A percentile compares a stretch with the other conserved stretches of the same genome.
Evolutionary conservation across 2,113 vertebrate genomes (phyloP).

Genomic region (Tursiops truncatus): DNA sequence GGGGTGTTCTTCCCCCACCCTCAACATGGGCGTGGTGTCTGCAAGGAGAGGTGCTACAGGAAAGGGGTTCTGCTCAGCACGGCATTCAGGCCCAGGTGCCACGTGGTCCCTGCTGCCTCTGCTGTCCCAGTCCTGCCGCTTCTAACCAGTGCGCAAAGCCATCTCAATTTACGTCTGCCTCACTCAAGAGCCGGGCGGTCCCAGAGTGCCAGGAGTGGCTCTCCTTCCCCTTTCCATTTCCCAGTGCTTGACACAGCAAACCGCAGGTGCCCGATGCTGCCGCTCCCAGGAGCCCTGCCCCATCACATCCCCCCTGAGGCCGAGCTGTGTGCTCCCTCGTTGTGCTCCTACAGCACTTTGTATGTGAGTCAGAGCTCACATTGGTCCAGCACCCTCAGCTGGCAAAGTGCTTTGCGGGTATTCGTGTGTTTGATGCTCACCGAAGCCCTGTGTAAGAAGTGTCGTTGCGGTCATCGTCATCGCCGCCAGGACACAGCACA

Average conservation of each 20-base stretch:
- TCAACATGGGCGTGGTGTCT: background rate
- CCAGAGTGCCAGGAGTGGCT: background rate
- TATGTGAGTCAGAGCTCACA: background rate
- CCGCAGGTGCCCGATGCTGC: background rate
- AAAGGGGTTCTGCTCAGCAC: background rate
- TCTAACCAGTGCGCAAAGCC: background rate
- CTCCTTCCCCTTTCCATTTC: background rate
- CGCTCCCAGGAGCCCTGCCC: background rate
- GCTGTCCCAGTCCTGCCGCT: background rate
- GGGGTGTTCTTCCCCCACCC: background rate
- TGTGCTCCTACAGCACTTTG: background rate
- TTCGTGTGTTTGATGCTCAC: background rate
- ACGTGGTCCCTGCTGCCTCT: background rate
- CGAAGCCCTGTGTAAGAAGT: background rate
- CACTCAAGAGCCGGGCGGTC: background rate
- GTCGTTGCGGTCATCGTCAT: background rate
- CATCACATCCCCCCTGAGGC: background rate
- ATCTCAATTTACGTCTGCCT: background rate
- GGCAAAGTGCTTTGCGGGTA: background rate
- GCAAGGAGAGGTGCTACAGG: background rate
- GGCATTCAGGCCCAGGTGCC: background rate
- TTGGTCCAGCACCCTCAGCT: fast-evolving
- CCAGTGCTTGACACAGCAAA: background rate
- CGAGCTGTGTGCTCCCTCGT: background rate
- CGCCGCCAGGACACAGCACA: background rate